Percentiles rank a stretch among this genome's conserved stretches.
Evolutionary conservation across 2,888 invertebrate genomes (phyloP).

Genomic region (Athripsodes cinereus): DNA sequence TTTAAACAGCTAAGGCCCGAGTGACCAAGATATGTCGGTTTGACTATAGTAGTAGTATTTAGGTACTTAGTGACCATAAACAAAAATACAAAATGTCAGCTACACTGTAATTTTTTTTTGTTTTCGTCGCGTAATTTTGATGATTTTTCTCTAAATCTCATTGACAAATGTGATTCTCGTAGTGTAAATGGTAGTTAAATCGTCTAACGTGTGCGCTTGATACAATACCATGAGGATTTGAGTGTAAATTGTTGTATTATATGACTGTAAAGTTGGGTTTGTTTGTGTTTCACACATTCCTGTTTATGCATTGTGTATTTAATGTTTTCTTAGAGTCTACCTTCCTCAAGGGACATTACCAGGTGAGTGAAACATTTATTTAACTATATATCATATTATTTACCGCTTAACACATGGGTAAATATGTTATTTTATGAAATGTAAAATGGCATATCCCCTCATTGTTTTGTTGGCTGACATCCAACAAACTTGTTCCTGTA

Average conservation of each 20-base stretch:
- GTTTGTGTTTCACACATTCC: not conserved
- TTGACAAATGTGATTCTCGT: not conserved
- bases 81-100: conserved; percentile 48
- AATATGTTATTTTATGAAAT: not conserved
- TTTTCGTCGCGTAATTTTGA: conserved; percentile 23
- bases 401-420: not conserved
- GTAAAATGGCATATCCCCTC: not conserved
- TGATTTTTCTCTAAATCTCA: not conserved
- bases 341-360: not conserved
- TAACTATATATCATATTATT: not conserved
- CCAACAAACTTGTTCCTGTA: not conserved
- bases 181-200: conserved; percentile 11
- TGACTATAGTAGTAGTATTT: not conserved
- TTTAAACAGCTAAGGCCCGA: not conserved
- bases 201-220: not conserved
- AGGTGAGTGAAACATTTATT: not conserved
- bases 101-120: conserved; percentile 51
- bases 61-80: conserved; percentile 40
- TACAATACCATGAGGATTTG: conserved; percentile 5
- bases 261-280: not conserved
- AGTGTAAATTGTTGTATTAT: not conserved
- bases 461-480: not conserved
- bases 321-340: not conserved
- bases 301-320: conserved; percentile 1
- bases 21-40: not conserved